Base-by-base conservation (phyloP, 2,888 invertebrate genomes). In the Ornithoptera priamus region DNA sequence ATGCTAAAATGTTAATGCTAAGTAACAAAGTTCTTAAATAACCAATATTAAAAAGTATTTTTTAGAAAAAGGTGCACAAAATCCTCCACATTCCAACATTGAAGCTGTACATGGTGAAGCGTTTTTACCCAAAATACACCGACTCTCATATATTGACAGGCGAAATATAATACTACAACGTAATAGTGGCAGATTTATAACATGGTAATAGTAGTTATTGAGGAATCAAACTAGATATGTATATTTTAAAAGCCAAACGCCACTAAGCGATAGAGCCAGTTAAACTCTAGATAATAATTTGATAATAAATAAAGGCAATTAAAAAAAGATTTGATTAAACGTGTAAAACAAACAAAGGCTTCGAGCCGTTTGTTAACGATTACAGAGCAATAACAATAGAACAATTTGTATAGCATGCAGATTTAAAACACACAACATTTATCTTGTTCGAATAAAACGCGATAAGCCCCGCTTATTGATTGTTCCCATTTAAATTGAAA, bases 391-490 rank as follows among this genome's bases (percentile, higher is more conserved):
- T 80, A 82, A 82, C 84, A 85, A 87, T 82, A 83, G 81, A 77
- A 78, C 82, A 79, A 87, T 86, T 87, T 87, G 85, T 86, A 83
- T 81, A 81, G 80, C 79, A 78, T 79, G 85, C 84, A 85, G 85
- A 88, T 89, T 90, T 87, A 85, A 88, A 88, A 88, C 84, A 85
- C 84, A 84, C 84, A 79, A 78, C 81, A 85, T 88, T 84, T 81
- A 85, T 88, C 86, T 87, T 84, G 82, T 85, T 82, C 81, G 80
- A 80, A 81, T 81, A 88, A 87, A 87, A 89, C 82, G 85, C 85
- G 85, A 86, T 86, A 88, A 88, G 84, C 86, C 80, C 74, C 77
- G 82, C 81, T 85, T 89, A 89, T 90, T 88, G 89, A 89, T 89
- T 87, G 87, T 87, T 76, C 76, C 85, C 82, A 85, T 88, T 89